Base-by-base conservation (phyloP, 1,140 invertebrate genomes). In the Cryptotermes secundus region DNA sequence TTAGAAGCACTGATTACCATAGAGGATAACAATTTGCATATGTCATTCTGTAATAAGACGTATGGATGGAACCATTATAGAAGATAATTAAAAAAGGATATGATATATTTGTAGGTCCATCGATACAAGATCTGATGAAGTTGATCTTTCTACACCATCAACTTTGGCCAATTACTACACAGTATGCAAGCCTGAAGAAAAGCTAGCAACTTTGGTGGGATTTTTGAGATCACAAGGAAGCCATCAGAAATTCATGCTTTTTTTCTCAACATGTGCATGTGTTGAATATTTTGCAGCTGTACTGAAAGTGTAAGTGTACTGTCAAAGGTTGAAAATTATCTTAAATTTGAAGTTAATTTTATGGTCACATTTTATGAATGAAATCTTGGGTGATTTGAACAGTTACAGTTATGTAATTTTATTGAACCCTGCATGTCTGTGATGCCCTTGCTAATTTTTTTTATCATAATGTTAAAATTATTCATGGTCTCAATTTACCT, bases 241-340 rank as follows among this genome's bases (percentile, higher is more conserved):
- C 80, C 49, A 90, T 19, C 90, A 93, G 80, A 99, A 99, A 89
- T 95, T 96, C 12, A 94, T 99, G 90, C 90, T 99, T 35, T 99
- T 99, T 90, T 94, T 99, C 86, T 96, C 97, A 38, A 99, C 98
- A 3, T 99, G 98, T 91, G 97, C 97, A 2, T 96, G 95, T 89
- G 98, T 99, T 0, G 97, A 99, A 89, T 99, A 99, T 90, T 99
- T 99, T 92, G 92, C 93, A 38, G 91, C 93, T 85, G 90, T 97
- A 84, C 86, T 96, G n/a, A 90, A 91, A 87, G 85, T 86, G 91
- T 92, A 92, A 89, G 88, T 89, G 65, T 26, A 45, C 4, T 81
- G 34, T 36, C 79, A 34, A 34, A 34, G 19, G 31, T 85, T 86
- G 83, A 80, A 85, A 34, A 82, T 19, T 49, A 49, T 19, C 3